Percentiles rank a stretch among this genome's conserved stretches.
These are phyloP conservation scores for Nomada ruficornis DNA, from an alignment of 2,888 invertebrate species.

Conservation along the genomic window DNA sequence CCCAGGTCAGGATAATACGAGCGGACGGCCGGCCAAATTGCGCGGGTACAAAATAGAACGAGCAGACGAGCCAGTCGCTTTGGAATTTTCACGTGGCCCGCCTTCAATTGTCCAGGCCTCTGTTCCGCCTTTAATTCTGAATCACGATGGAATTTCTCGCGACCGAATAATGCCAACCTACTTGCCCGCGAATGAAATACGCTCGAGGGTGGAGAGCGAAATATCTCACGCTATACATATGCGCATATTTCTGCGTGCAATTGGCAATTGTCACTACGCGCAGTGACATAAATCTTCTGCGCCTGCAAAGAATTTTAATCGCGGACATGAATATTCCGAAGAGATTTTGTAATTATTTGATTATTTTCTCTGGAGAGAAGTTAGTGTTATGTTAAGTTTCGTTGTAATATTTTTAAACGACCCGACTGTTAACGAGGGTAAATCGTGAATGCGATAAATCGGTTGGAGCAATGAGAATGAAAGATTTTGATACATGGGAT, in stretches of 20 bases:
- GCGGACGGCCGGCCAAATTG: slow-evolving; percentile 50
- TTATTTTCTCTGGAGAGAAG: neutral
- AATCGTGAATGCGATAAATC: neutral
- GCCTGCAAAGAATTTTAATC: neutral
- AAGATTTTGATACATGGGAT: slow-evolving; percentile 1
- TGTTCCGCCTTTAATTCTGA: slow-evolving; percentile 42
- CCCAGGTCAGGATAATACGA: slow-evolving; percentile 62
- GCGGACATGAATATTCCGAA: neutral
- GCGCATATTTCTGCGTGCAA: neutral
- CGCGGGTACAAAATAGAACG: slow-evolving; percentile 52
- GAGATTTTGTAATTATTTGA: neutral
- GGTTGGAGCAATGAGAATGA: neutral
- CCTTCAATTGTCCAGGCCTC: slow-evolving; percentile 34
- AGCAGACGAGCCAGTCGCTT: slow-evolving; percentile 20
- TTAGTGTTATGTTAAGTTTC: too few species aligned
- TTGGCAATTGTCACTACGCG: neutral
- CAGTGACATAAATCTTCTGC: neutral
- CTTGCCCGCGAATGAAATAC: slow-evolving; percentile 21
- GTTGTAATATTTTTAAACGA: too few species aligned
- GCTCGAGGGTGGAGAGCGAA: neutral
- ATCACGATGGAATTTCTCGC: slow-evolving; percentile 29
- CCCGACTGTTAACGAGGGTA: neutral
- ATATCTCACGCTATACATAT: too few species aligned
- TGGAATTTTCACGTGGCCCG: slow-evolving; percentile 38
- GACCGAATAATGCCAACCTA: slow-evolving; percentile 23